Conservation (phyloP, 2,113 vertebrate species). For the Riparia riparia region DNA sequence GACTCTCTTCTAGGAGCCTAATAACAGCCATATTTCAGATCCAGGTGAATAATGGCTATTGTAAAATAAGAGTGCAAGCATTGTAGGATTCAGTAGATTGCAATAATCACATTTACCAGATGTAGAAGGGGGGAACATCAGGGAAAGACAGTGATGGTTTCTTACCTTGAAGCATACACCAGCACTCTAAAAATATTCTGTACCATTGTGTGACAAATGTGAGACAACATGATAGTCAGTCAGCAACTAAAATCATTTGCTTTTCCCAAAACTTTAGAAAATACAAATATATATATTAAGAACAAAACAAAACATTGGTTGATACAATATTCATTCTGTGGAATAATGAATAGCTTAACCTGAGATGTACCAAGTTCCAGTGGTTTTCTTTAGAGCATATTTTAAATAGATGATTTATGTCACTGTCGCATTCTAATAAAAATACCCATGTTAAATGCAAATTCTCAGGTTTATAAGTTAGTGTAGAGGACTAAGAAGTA, state of each 20-base stretch:
- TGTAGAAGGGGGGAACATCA: accelerated
- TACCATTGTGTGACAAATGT: background rate
- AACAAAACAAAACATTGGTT: background rate
- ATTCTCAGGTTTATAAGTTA: background rate
- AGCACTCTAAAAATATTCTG: background rate
- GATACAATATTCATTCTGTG: background rate
- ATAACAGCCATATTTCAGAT: background rate
- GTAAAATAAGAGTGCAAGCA: background rate
- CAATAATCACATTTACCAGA: background rate
- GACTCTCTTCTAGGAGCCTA: background rate
- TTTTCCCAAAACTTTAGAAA: background rate
- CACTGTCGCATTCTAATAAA: background rate
- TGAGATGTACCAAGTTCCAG: background rate
- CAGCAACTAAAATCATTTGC: background rate
- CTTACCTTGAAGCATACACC: background rate
- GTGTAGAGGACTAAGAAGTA: background rate
- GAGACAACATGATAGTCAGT: accelerated
- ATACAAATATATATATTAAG: background rate
- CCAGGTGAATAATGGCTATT: background rate
- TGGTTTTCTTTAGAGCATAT: background rate
- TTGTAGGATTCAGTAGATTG: background rate
- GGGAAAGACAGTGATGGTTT: accelerated
- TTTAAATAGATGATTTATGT: background rate
- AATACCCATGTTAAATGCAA: background rate
- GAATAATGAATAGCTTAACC: background rate